These are phyloP conservation scores for Yoshiicerus persimilis DNA, from an alignment of 1,140 invertebrate species.

Conservation along the genomic window DNA sequence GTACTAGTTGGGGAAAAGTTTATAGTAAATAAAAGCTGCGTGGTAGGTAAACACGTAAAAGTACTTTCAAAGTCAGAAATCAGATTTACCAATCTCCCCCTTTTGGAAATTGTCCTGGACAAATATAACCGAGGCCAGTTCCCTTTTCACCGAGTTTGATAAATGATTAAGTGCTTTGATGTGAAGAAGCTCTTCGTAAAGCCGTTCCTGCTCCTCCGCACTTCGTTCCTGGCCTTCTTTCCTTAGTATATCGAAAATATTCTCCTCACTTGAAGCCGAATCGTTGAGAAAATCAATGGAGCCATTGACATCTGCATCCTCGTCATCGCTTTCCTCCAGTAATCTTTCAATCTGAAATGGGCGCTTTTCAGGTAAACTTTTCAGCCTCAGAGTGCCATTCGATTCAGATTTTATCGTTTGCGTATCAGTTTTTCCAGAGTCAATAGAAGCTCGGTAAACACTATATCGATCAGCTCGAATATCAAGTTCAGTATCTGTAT, in stretches of 20 bases:
- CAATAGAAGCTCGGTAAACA: not conserved
- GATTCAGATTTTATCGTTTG: not conserved
- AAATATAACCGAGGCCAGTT: not conserved
- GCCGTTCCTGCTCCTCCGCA: not conserved
- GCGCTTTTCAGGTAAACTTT: not conserved
- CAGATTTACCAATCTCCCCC: not conserved
- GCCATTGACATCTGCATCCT: not conserved
- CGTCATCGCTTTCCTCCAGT: not conserved
- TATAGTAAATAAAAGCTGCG: not conserved
- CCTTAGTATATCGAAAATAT: not conserved
- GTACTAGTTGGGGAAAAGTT: no score
- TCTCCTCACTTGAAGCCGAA: not conserved
- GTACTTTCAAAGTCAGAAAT: not conserved
- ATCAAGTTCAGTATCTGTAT: not conserved
- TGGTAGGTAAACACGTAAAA: not conserved
- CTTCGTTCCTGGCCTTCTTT: not conserved
- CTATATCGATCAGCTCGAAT: not conserved
- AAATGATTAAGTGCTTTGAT: constrained; percentile 2
- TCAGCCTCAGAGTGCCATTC: not conserved
- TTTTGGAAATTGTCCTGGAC: not conserved
- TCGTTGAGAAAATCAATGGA: not conserved
- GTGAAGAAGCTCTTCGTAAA: not conserved
- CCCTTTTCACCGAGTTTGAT: constrained; percentile 1
- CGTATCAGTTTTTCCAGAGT: not conserved
- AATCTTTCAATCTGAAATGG: not conserved